A percentile compares a stretch with the other conserved stretches of the same genome.
Conservation (phyloP, 2,113 vertebrate genomes). For the Peromyscus californicus region DNA sequence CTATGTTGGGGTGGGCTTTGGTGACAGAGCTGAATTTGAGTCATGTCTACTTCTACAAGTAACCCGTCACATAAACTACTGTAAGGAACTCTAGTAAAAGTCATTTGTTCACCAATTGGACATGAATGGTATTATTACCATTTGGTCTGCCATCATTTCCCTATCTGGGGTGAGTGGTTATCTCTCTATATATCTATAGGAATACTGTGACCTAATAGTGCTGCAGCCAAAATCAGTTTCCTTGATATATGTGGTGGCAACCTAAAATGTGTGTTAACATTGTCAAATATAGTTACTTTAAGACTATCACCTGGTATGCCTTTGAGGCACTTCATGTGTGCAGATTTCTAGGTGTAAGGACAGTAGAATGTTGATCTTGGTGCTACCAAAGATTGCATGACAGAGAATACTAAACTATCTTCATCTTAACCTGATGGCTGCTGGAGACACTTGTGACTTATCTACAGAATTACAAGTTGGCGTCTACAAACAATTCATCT, state of each 20-base stretch:
- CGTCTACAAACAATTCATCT: background rate
- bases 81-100: background rate
- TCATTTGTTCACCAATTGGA: background rate
- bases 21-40: background rate
- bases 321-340: background rate
- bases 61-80: background rate
- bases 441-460: background rate
- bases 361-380: background rate
- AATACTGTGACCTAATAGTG: background rate
- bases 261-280: background rate
- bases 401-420: background rate
- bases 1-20: background rate
- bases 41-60: background rate
- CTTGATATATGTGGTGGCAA: background rate
- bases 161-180: background rate
- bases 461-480: background rate
- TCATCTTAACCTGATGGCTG: background rate
- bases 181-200: background rate
- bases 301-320: background rate
- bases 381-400: background rate
- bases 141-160: background rate
- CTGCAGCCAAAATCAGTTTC: background rate
- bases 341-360: background rate
- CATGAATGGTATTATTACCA: background rate
- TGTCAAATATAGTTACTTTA: background rate